Base-by-base conservation (phyloP, 2,113 vertebrate genomes). In the Ceyx cyanopectus region DNA sequence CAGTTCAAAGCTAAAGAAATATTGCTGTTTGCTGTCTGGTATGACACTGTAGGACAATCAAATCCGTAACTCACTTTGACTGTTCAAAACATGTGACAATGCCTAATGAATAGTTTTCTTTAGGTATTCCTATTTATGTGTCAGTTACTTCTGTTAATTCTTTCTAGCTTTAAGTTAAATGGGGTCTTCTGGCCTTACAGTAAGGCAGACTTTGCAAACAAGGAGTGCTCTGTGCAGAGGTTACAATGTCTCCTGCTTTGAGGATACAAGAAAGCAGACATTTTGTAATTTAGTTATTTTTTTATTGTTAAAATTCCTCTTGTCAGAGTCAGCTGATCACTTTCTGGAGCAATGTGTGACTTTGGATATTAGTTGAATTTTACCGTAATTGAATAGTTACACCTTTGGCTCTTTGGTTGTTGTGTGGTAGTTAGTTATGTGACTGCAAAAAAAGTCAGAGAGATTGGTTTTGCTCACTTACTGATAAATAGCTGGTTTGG, bases 71-170 rank as follows among this genome's bases (percentile, higher is more conserved):
- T 67, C 4, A 5, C 46, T 90, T 50, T 72, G 56, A 29, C 60
- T 2, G 0, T 45, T 70, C 45, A 84, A 50, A 90, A 29, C 20
- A 6, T 0, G 1, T 60, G 21, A 10, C 21, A 34, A 7, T 51
- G 45, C 29, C 34, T 41, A 58, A 30, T 45, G n/a, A 83, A 75
- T 86, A 0, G 27, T 63, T 94, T 90, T 46, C 41, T 90, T 90
- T 30, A 82, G 27, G 5, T 79, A 18, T 56, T 72, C 53, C 14
- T 63, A 1, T 79, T 90, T 53, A 6, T 70, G 15, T 60, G 23
- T 84, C 27, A 27, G 11, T 81, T 84, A 20, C 7, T 21, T 48
- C 80, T 90, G 45, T 78, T 81, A 30, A 29, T 41, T 90, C 88
- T 81, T 92, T 30, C 20, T 23, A 45, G 15, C 43, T 85, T 87